Percentiles rank a stretch among this genome's conserved stretches.
These are phyloP conservation scores for Carapus acus DNA, from an alignment of 2,797 vertebrate species.

Conservation along the genomic window DNA sequence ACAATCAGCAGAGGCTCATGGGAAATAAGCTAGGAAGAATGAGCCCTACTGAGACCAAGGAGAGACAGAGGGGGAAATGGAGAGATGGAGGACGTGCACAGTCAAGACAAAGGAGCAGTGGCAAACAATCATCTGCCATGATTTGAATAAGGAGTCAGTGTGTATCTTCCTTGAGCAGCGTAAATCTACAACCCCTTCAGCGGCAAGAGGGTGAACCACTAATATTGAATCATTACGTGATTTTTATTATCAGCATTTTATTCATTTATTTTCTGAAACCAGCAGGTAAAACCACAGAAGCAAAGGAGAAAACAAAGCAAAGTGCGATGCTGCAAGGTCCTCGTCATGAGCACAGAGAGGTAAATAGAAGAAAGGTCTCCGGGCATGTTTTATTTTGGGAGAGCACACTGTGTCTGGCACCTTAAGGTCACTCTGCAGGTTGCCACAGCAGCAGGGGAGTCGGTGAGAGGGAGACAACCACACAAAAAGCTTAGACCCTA, in stretches of 20 bases:
- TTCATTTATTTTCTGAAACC: too few relatives aligned
- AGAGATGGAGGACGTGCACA: too few relatives aligned
- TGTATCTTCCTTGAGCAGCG: too few relatives aligned
- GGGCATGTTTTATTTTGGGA: slow-evolving; percentile 4
- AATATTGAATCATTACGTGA: too few relatives aligned
- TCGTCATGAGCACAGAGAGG: slow-evolving; percentile 20
- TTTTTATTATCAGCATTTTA: too few relatives aligned
- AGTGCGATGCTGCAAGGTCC: not conserved
- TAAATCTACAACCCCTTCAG: too few relatives aligned
- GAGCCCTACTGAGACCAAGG: slow-evolving; percentile 41
- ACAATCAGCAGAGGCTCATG: slow-evolving; percentile 56
- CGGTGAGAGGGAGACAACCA: too few relatives aligned
- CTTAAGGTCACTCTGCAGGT: slow-evolving; percentile 21
- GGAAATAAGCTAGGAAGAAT: slow-evolving; percentile 64
- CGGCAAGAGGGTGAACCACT: too few relatives aligned
- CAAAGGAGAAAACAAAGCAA: not conserved
- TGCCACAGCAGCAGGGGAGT: slow-evolving; percentile 15
- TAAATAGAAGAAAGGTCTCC: slow-evolving; percentile 5
- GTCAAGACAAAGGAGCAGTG: too few relatives aligned
- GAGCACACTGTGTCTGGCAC: not conserved
- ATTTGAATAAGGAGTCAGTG: slow-evolving; percentile 3
- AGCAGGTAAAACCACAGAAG: not conserved
- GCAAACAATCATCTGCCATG: too few relatives aligned
- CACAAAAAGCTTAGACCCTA: too few relatives aligned
- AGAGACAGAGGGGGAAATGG: not conserved